Conservation (phyloP, 2,888 invertebrate genomes). For the Hedychridium roseum region DNA sequence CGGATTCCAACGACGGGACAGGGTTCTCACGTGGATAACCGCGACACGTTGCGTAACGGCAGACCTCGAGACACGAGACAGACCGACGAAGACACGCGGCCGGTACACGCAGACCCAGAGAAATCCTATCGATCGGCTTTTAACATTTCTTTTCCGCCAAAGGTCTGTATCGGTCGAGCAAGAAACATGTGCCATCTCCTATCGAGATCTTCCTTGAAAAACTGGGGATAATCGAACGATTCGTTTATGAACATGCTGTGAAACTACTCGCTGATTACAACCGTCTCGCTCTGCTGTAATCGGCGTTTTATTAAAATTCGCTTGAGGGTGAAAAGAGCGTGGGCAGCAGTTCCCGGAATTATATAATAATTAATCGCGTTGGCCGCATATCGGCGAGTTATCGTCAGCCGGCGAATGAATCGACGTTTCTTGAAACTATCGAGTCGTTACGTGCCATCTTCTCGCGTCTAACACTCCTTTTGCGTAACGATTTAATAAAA, state of each 20-base stretch:
- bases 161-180: too few species aligned
- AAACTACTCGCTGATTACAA: constrained; percentile 13
- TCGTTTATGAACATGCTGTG: too few species aligned
- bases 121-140: too few species aligned
- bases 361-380: constrained; percentile 21
- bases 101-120: too few species aligned
- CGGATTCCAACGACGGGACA: background rate
- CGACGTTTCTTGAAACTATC: constrained; percentile 5
- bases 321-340: constrained; percentile 2
- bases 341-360: constrained; percentile 20
- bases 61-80: too few species aligned
- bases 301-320: constrained; percentile 6
- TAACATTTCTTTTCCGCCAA: too few species aligned
- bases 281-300: constrained; percentile 6
- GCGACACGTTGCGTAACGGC: constrained; percentile 24
- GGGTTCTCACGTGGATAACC: constrained; percentile 12
- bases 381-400: constrained; percentile 18
- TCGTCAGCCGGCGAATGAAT: constrained; percentile 16
- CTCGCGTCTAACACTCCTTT: too few species aligned
- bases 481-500: too few species aligned
- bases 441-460: constrained; percentile 16
- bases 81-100: too few species aligned
- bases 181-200: too few species aligned
- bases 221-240: too few species aligned
- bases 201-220: too few species aligned